Evolutionary conservation across 2,113 vertebrate species (phyloP).

Genomic region (Chaetura pelagica): DNA sequence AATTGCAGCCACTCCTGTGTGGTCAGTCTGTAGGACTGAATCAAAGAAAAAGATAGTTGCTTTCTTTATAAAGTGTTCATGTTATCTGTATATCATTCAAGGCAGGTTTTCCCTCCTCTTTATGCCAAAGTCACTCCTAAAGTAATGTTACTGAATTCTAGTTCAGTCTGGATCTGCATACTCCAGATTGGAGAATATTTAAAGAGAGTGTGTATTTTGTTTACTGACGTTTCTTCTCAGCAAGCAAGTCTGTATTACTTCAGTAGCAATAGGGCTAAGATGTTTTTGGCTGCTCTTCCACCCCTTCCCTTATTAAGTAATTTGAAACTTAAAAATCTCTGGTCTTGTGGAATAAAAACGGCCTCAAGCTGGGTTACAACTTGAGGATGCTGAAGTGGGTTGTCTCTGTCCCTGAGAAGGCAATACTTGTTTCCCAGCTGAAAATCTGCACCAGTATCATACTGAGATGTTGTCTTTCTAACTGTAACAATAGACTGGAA

Average conservation of each 20-base stretch:
- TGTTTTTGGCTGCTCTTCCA: background rate
- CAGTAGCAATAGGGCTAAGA: background rate
- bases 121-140: background rate
- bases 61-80: background rate
- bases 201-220: background rate
- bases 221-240: background rate
- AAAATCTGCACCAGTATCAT: background rate
- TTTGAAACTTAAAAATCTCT: background rate
- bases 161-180: background rate
- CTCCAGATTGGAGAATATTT: background rate
- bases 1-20: background rate
- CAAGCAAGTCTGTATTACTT: background rate
- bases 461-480: background rate
- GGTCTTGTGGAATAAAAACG: background rate
- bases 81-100: background rate
- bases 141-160: background rate
- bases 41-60: background rate
- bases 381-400: background rate
- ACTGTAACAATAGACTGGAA: background rate
- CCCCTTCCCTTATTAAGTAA: background rate
- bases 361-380: background rate
- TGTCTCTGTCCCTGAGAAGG: background rate
- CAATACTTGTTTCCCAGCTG: background rate
- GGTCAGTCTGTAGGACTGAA: background rate
- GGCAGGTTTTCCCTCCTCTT: background rate